Base-by-base conservation (phyloP, 2,888 invertebrate species). In the Crocallis elinguaria region DNA sequence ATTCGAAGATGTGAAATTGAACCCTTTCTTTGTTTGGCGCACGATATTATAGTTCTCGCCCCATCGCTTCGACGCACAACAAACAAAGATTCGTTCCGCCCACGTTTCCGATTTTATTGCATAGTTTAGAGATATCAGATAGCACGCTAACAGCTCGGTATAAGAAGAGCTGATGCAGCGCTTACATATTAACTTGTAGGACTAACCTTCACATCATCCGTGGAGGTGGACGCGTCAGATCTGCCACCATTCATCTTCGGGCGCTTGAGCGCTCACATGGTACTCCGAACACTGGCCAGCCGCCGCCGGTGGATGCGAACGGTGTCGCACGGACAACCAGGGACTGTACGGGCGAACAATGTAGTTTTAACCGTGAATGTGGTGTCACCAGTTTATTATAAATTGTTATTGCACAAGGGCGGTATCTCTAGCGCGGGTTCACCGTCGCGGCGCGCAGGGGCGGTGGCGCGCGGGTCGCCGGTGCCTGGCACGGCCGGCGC, bases 191-290 rank as follows among this genome's bases (percentile, higher is more conserved):
- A n/a, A n/a, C n/a, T n/a, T n/a, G n/a, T 16, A 3, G 2, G 19
- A 33, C 49, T 5, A 53, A 91, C 91, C 84, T 85, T 85, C 52
- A 88, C 75, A 55, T 91, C 90, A 49, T 90, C 90, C 37, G 92
- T 92, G 25, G 92, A 89, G 16, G 92, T 92, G 35, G 90, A 85
- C 14, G 90, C 92, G 64, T 92, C 92, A 6, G 88, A 82, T 63
- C 84, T 77, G 27, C 75, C 76, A 32, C 71, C 69, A 58, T 74
- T 77, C 84, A 84, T 84, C 55, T 64, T 82, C 43, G 49, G 11
- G 32, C 35, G 48, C 42, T 29, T 4, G 16, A 14, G 5, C 38
- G 7, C 11, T 39, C 39, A 29, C 29, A 9, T 25, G 8, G 23
- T n/a, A n/a, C 23, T 3, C 25, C 25, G n/a, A 9, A 1, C 7